These are phyloP conservation scores for Serinus canaria DNA, from an alignment of 2,113 vertebrate species.

Conservation along the genomic window DNA sequence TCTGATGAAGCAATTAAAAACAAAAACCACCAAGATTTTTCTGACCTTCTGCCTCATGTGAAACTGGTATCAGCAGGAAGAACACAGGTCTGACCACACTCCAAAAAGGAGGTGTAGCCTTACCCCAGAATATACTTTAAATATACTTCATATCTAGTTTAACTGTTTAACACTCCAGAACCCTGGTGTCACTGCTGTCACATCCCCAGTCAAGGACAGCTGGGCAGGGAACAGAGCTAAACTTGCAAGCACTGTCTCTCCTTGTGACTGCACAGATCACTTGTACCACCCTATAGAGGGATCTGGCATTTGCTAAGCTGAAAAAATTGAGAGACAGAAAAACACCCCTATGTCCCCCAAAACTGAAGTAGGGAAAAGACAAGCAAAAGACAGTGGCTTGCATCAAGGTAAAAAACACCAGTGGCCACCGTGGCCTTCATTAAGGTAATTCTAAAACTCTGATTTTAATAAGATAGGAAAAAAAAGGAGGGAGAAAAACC, in stretches of 20 bases:
- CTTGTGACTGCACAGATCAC: background rate
- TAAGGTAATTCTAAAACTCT: background rate
- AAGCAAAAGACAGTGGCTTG: background rate
- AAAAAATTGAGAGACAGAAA: background rate
- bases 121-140: background rate
- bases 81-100: background rate
- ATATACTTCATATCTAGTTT: background rate
- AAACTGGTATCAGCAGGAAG: background rate
- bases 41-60: background rate
- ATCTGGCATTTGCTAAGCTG: background rate
- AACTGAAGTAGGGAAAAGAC: background rate
- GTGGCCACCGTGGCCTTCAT: background rate
- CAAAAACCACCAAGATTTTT: background rate
- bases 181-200: rapidly evolving
- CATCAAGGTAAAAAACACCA: background rate
- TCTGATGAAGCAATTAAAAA: background rate
- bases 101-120: background rate
- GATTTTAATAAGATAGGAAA: background rate
- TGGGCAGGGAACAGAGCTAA: background rate
- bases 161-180: background rate
- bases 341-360: background rate
- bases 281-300: rapidly evolving
- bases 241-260: background rate
- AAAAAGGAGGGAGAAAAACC: background rate
- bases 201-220: background rate